Base-by-base conservation (phyloP, 2,888 invertebrate species). In the Sturmia bella region DNA sequence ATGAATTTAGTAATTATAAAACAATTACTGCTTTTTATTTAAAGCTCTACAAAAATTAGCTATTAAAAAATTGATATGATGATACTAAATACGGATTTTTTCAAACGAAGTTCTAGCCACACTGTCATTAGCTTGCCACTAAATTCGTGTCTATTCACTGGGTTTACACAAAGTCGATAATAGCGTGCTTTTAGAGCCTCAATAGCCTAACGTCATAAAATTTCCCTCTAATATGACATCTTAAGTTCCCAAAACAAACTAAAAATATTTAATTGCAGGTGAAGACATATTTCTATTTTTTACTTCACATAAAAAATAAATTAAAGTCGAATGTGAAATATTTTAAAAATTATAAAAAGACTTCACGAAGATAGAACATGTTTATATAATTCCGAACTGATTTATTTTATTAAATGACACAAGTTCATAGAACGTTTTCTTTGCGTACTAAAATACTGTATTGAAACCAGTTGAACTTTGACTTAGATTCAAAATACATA, bases 391-490 rank as follows among this genome's bases (percentile, higher is more conserved):
- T 13, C 7, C 15, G 39, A 24, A 3, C 6, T 7, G 9, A 4
- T 2, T 11, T 17, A n/a, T 56, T 19, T 37, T 15, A 6, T 57
- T 13, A 48, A 61, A 9, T 12, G 4, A 52, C n/a, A 13, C 37
- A 19, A 66, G 5, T 43, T 17, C 9, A 45, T 52, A 13, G 1
- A 41, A 66, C 15, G 41, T 59, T 43, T 45, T 24, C 45, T 19
- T 32, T 32, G 32, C 32, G 32, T 45, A 21, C 59, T 15, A 15
- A 0, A 45, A 48, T 37, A 19, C 1, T 74, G 39, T 27, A 11
- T 1, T n/a, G 19, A 63, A 77, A 80, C 73, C 39, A 80, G 57
- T 76, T 85, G 84, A 84, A 83, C 84, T 85, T 84, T 84, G 85
- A 70, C 77, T 76, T 56, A 54, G 32, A 32, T 32, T 32, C 5